These are phyloP conservation scores for Tetranychus truncatus DNA, from an alignment of 2,888 invertebrate genomes.

Conservation along the genomic window DNA sequence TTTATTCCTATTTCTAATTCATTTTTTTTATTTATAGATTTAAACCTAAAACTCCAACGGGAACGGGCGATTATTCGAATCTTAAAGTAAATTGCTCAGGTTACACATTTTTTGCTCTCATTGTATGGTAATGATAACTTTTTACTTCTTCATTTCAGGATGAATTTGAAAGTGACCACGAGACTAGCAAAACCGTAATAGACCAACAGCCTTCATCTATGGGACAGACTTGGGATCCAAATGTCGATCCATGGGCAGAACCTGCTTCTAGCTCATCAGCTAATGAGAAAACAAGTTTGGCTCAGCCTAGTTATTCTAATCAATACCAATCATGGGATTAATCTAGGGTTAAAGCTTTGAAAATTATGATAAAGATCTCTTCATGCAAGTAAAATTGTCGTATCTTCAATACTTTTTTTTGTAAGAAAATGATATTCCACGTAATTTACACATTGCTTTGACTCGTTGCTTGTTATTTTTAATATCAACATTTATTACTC, in stretches of 20 bases:
- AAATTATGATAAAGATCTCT: no score
- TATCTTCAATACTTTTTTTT: no score
- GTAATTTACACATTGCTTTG: no score
- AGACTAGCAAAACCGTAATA: conserved; percentile 1
- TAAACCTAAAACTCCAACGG: conserved; percentile 55
- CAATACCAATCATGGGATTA: conserved; percentile 11
- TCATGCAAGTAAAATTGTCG: no score
- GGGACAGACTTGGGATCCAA: conserved; percentile 7
- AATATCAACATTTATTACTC: no score
- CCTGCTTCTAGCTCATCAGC: conserved; percentile 29
- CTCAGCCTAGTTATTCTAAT: neutral
- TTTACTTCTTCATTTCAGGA: neutral
- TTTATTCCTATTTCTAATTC: neutral
- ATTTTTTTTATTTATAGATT: neutral
- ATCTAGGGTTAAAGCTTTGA: neutral
- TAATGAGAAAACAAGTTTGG: neutral
- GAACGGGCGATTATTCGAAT: conserved; percentile 68
- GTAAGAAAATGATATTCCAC: no score
- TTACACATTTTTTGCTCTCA: neutral
- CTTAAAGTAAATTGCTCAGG: conserved; percentile 42
- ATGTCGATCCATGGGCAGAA: conserved; percentile 13
- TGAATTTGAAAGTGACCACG: conserved; percentile 7
- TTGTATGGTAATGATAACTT: neutral
- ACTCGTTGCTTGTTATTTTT: no score
- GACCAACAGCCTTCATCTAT: neutral